A percentile compares a stretch with the other conserved stretches of the same genome.
Conservation (phyloP, 1,140 invertebrate species). For the Carcinoscorpius rotundicauda region DNA sequence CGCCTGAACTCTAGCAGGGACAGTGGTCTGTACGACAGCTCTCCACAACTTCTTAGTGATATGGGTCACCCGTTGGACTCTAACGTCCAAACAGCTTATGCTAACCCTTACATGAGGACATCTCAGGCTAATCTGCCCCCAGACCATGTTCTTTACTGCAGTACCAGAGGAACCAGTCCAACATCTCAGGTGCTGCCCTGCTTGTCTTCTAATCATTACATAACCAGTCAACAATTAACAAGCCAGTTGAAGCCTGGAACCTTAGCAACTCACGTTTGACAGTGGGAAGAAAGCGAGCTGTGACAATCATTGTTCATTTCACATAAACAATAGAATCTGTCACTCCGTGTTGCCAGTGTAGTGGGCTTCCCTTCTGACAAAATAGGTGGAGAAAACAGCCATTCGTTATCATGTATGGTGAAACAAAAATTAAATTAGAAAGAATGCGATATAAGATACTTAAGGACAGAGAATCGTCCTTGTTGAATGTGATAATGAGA, state of each 20-base stretch:
- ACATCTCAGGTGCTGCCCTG: too few relatives aligned
- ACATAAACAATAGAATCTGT: too few relatives aligned
- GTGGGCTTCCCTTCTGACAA: too few relatives aligned
- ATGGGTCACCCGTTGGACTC: slow-evolving; percentile 43
- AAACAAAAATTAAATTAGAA: too few relatives aligned
- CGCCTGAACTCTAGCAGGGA: slow-evolving; percentile 32
- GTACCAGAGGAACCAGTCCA: slow-evolving; percentile 29
- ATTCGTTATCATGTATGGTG: too few relatives aligned
- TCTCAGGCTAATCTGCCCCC: slow-evolving; percentile 38
- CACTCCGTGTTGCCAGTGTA: too few relatives aligned
- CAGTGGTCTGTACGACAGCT: slow-evolving; percentile 46
- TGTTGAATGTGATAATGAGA: too few relatives aligned
- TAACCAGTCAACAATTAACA: slow-evolving; percentile 31
- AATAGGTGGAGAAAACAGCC: too few relatives aligned
- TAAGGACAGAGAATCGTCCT: too few relatives aligned
- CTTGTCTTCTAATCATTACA: slow-evolving; percentile 33
- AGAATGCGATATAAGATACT: too few relatives aligned
- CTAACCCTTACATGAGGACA: slow-evolving; percentile 68
- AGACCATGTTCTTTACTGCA: slow-evolving; percentile 22
- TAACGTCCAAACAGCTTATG: slow-evolving; percentile 72
- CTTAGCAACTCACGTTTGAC: slow-evolving; percentile 44
- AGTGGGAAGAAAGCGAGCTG: too few relatives aligned
- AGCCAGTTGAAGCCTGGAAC: slow-evolving; percentile 41
- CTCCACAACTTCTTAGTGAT: background rate
- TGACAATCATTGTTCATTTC: too few relatives aligned